Percentiles rank a stretch among this genome's conserved stretches.
These are phyloP conservation scores for Drosophila subsilvestris DNA, from an alignment of 2,888 invertebrate genomes.

Conservation along the genomic window DNA sequence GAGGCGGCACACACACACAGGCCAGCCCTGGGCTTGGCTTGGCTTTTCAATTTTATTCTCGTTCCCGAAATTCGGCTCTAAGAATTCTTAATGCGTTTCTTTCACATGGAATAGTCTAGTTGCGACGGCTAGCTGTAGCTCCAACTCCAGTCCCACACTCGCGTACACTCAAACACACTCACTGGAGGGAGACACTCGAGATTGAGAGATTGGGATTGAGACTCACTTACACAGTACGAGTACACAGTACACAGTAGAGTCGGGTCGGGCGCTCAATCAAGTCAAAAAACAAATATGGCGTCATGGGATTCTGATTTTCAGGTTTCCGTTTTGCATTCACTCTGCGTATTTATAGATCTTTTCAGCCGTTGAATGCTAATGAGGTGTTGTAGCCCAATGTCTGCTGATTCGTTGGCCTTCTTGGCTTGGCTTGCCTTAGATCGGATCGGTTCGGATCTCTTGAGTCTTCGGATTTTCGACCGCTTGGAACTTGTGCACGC, in stretches of 20 bases:
- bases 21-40: slow-evolving; percentile 4
- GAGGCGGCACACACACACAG: slow-evolving; percentile 21
- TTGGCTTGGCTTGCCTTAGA: slow-evolving; percentile 9
- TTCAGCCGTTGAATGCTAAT: slow-evolving; percentile 15
- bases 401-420: slow-evolving; percentile 7
- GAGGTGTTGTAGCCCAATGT: slow-evolving; percentile 16
- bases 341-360: slow-evolving; percentile 8
- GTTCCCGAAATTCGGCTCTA: neutral
- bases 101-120: neutral
- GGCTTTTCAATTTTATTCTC: slow-evolving; percentile 13
- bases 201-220: neutral
- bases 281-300: slow-evolving; percentile 80
- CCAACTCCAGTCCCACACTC: neutral
- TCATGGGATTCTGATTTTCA: slow-evolving; percentile 60
- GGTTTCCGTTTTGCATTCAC: slow-evolving; percentile 54
- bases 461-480: slow-evolving; percentile 20
- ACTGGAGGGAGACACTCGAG: neutral
- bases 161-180: neutral
- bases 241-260: slow-evolving; percentile 43
- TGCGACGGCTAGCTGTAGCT: neutral
- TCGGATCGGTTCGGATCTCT: slow-evolving; percentile 8
- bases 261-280: slow-evolving; percentile 49
- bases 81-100: neutral
- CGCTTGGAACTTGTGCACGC: slow-evolving; percentile 73
- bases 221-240: slow-evolving; percentile 36